Percentiles rank a stretch among this genome's conserved stretches.
Evolutionary conservation across 2,888 invertebrate species (phyloP).

Genomic region (Aphelenchoides bicaudatus): DNA sequence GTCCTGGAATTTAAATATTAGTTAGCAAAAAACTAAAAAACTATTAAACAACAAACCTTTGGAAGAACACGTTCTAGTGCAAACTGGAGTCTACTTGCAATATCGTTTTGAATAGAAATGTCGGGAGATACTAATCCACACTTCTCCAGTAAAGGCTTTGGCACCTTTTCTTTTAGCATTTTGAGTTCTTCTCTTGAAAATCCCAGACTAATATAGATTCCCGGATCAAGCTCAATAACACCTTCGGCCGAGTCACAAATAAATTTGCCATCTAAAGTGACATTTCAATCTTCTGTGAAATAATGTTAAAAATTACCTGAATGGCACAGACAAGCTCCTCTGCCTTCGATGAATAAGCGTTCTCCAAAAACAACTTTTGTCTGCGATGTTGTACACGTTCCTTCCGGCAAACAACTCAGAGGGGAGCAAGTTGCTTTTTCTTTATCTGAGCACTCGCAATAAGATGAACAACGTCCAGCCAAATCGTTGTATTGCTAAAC

Average conservation of each 20-base stretch:
- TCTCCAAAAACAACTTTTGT: constrained; percentile 56
- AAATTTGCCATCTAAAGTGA: too few relatives aligned
- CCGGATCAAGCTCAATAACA: constrained; percentile 41
- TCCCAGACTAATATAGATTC: constrained; percentile 47
- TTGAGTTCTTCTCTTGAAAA: constrained; percentile 48
- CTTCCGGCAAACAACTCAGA: constrained; percentile 45
- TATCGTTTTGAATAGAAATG: constrained; percentile 41
- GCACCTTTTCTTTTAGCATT: constrained; percentile 44
- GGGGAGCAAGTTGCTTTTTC: constrained; percentile 43
- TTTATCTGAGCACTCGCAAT: constrained; percentile 50
- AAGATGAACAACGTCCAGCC: constrained; percentile 52
- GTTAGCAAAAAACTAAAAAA: constrained; percentile 21
- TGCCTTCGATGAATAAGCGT: constrained; percentile 48
- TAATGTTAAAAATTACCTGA: too few relatives aligned
- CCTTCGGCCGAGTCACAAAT: constrained; percentile 51
- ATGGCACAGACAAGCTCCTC: constrained; percentile 57
- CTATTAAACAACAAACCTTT: constrained; percentile 24
- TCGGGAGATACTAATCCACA: constrained; percentile 43
- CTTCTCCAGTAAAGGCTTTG: constrained; percentile 40
- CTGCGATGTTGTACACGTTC: constrained; percentile 40
- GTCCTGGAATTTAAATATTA: constrained; percentile 31
- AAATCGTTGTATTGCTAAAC: constrained; percentile 43
- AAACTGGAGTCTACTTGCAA: constrained; percentile 49
- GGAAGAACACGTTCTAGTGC: constrained; percentile 51
- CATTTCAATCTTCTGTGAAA: neutral